A percentile compares a stretch with the other conserved stretches of the same genome.
phyloP scores from a whole-genome alignment of 2,797 vertebrate species.

The Sphaeramia orbicularis region DNA sequence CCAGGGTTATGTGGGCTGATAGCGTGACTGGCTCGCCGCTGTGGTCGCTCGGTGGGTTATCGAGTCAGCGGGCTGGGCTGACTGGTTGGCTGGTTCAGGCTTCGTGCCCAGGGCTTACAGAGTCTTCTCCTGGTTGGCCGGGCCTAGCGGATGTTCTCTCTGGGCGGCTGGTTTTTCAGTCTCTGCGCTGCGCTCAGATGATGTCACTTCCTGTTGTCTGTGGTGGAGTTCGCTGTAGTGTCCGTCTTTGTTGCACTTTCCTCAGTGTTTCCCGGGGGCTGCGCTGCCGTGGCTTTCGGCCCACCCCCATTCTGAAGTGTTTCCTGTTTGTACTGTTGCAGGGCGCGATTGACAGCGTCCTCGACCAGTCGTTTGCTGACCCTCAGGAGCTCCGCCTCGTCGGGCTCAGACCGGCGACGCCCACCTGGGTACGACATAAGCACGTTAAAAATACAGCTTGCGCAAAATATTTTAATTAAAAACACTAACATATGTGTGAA shows the following conservation, averaged over 20 bases:
- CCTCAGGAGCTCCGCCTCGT: constrained; percentile 95
- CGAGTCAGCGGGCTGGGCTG: constrained; percentile 41
- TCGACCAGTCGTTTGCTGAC: constrained; percentile 97
- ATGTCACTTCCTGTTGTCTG: constrained; percentile 77
- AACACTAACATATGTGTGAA: no score
- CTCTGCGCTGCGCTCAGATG: constrained; percentile 25
- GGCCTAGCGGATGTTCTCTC: constrained; percentile 49
- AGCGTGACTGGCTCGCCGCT: constrained; percentile 32
- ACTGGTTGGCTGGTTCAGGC: constrained; percentile 63
- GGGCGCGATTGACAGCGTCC: constrained; percentile 93
- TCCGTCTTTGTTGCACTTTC: constrained; percentile 68
- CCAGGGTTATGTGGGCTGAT: constrained; percentile 46
- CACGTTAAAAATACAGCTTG: no score
- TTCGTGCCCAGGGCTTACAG: constrained; percentile 35
- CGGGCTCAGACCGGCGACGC: constrained; percentile 88
- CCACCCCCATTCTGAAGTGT: constrained; percentile 90
- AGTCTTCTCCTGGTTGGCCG: constrained; percentile 41
- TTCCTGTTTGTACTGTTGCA: constrained; percentile 98
- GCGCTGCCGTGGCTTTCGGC: constrained; percentile 80
- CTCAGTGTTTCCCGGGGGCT: constrained; percentile 78
- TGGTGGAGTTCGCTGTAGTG: constrained; percentile 66
- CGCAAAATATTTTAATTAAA: no score
- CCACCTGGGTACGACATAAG: constrained; percentile 84
- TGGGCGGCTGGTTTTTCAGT: constrained; percentile 50
- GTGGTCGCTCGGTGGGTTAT: constrained; percentile 43